phyloP scores from a whole-genome alignment of 2,888 invertebrate genomes.

The Lamellibrachia columna region DNA sequence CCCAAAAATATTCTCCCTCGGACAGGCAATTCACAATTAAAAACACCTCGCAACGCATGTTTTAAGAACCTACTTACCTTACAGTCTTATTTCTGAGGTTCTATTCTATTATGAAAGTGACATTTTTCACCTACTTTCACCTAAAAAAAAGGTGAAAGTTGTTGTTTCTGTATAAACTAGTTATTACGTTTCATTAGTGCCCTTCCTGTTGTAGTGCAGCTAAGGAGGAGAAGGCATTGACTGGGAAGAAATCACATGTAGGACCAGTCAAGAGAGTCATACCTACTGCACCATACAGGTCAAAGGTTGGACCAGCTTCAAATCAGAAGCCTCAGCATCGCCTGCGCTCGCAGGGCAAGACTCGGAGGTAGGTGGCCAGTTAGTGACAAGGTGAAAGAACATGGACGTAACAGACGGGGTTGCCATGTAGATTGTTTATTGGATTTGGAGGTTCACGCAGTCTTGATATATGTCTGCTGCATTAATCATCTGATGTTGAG shows the following conservation, averaged over 20 bases:
- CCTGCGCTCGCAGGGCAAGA: conserved; percentile 34
- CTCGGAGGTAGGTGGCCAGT: conserved; percentile 27
- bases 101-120: too few species aligned
- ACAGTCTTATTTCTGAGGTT: too few species aligned
- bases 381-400: background rate
- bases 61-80: too few species aligned
- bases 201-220: background rate
- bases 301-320: conserved; percentile 33
- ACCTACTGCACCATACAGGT: conserved; percentile 31
- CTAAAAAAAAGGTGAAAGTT: conserved; percentile 7
- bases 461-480: too few species aligned
- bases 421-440: too few species aligned
- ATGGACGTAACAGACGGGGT: background rate
- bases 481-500: too few species aligned
- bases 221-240: background rate
- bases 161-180: too few species aligned
- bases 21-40: too few species aligned
- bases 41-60: too few species aligned
- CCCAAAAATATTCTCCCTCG: too few species aligned
- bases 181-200: background rate
- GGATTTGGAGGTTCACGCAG: too few species aligned
- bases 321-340: conserved; percentile 36
- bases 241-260: background rate
- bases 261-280: background rate
- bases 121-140: too few species aligned